A percentile compares a stretch with the other conserved stretches of the same genome.
These are phyloP conservation scores for Sussaba pulchella DNA, from an alignment of 2,888 invertebrate genomes.

Conservation along the genomic window DNA sequence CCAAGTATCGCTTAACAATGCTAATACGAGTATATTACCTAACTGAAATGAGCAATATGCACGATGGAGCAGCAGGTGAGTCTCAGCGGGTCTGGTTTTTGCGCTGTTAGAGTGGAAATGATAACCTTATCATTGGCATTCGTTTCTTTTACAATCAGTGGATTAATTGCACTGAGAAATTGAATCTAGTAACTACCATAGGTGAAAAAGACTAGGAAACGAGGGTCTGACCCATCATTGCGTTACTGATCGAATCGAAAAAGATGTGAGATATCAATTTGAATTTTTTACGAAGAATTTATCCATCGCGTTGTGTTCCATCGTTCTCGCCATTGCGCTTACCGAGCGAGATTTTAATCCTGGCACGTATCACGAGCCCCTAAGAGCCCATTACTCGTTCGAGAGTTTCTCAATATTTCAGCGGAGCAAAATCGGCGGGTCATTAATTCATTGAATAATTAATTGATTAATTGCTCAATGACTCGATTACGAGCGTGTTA, in stretches of 20 bases:
- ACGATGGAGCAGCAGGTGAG: slow-evolving; percentile 44
- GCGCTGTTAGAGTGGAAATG: not conserved
- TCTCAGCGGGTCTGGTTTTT: slow-evolving; percentile 19
- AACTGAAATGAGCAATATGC: slow-evolving; percentile 53
- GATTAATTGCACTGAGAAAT: too few species aligned
- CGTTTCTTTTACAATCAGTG: not conserved
- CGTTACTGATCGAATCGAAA: too few species aligned
- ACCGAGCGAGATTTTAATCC: not conserved
- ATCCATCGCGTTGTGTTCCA: too few species aligned
- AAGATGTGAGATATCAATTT: too few species aligned
- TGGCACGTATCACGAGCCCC: not conserved
- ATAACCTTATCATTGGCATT: not conserved
- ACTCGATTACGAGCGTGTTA: slow-evolving; percentile 20
- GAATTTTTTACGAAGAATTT: too few species aligned
- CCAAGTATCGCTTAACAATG: slow-evolving; percentile 60
- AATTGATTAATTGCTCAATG: slow-evolving; percentile 32
- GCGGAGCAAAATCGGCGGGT: slow-evolving; percentile 4
- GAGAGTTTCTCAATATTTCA: not conserved
- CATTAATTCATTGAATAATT: slow-evolving; percentile 35
- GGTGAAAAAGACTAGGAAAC: too few species aligned
- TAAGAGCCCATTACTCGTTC: not conserved
- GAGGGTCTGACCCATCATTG: too few species aligned
- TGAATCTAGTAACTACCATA: too few species aligned
- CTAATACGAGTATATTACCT: slow-evolving; percentile 57
- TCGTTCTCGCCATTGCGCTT: not conserved